phyloP scores from a whole-genome alignment of 2,113 vertebrate species.

The Mola mola region DNA sequence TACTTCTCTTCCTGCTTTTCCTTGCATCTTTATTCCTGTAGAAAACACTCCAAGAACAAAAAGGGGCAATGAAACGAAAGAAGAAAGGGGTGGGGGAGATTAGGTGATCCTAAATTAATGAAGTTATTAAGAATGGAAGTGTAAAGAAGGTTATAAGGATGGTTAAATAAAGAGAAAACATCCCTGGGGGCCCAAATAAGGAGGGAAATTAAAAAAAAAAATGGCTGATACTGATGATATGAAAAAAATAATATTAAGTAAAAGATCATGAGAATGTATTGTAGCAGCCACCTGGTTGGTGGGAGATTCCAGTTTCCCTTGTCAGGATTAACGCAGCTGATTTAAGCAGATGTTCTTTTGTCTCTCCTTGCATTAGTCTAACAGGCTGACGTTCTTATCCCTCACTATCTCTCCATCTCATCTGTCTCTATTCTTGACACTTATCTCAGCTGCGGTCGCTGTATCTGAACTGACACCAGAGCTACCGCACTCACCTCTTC shows the following conservation, averaged over 20 bases:
- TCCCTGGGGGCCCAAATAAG: too few species aligned
- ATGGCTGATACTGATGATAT: too few species aligned
- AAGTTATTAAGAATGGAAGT: not conserved
- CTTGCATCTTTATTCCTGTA: not conserved
- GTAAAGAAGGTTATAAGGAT: not conserved
- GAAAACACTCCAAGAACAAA: not conserved
- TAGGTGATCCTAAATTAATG: not conserved
- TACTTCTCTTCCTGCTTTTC: not conserved
- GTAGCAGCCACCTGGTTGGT: not conserved
- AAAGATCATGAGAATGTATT: not conserved
- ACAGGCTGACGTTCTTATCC: slow-evolving; percentile 49
- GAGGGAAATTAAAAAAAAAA: not conserved
- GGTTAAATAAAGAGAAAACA: not conserved
- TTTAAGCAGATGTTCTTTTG: slow-evolving; percentile 62
- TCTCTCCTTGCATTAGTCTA: slow-evolving; percentile 56
- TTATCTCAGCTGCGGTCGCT: slow-evolving; percentile 45
- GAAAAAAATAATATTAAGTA: not conserved
- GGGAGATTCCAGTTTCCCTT: slow-evolving; percentile 15
- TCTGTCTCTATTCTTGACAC: slow-evolving; percentile 43
- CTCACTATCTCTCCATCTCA: slow-evolving; percentile 47
- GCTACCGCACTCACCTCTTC: too few species aligned
- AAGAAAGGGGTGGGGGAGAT: not conserved
- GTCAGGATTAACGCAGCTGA: slow-evolving; percentile 42
- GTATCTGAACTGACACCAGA: too few species aligned
- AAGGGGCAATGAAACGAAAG: too few species aligned